A percentile compares a stretch with the other conserved stretches of the same genome.
Conservation (phyloP, 1,140 invertebrate genomes). For the Sitodiplosis mosellana region DNA sequence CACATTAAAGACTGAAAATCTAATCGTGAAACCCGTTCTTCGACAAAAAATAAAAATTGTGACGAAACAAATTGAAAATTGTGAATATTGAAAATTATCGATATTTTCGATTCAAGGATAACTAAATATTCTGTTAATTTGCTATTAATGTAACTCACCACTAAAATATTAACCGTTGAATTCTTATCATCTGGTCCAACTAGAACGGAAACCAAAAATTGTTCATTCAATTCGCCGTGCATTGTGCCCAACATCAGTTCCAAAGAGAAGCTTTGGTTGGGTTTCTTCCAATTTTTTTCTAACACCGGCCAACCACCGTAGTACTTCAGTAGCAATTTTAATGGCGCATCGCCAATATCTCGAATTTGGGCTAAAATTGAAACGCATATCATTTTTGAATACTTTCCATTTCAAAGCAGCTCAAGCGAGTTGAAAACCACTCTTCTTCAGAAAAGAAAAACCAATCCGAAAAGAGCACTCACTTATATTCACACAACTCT, state of each 20-base stretch:
- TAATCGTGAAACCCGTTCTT: too few species aligned
- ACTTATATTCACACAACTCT: slow-evolving; percentile 75
- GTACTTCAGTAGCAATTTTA: slow-evolving; percentile 35
- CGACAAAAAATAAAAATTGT: too few species aligned
- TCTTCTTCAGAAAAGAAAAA: slow-evolving; percentile 7
- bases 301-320: slow-evolving; percentile 67
- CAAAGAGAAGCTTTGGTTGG: slow-evolving; percentile 26
- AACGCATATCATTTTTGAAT: background rate
- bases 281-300: slow-evolving; percentile 39
- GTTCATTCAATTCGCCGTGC: slow-evolving; percentile 51
- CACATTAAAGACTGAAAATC: too few species aligned
- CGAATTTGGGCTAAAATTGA: slow-evolving; percentile 38
- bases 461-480: too few species aligned
- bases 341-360: slow-evolving; percentile 41
- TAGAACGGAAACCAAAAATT: slow-evolving; percentile 58
- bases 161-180: slow-evolving; percentile 67
- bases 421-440: background rate
- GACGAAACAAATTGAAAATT: too few species aligned
- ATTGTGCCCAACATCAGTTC: slow-evolving; percentile 49
- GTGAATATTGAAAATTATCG: too few species aligned
- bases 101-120: too few species aligned
- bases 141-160: slow-evolving; percentile 33
- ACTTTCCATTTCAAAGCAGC: background rate
- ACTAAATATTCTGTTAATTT: too few species aligned
- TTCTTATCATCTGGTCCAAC: slow-evolving; percentile 74